phyloP scores from a whole-genome alignment of 2,888 invertebrate species.

The Galeruca laticollis region DNA sequence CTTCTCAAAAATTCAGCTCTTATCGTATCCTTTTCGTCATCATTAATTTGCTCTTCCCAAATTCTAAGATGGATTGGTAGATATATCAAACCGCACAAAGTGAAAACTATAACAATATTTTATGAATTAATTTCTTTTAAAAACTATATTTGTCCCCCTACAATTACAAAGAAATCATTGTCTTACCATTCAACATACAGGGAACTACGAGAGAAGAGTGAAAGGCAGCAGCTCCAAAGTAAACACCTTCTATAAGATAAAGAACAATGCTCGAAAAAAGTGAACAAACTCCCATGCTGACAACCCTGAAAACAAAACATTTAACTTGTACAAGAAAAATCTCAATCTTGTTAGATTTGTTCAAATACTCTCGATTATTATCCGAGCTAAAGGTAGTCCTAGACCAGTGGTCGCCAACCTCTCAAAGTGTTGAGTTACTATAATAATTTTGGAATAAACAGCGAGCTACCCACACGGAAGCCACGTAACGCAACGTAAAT shows the following conservation, averaged over 20 bases:
- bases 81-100: slow-evolving; percentile 76
- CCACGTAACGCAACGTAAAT: too few relatives aligned
- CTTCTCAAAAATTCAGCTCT: slow-evolving; percentile 75
- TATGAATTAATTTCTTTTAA: too few relatives aligned
- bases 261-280: slow-evolving; percentile 77
- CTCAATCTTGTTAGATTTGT: too few relatives aligned
- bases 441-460: too few relatives aligned
- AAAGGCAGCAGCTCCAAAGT: slow-evolving; percentile 79
- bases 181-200: slow-evolving; percentile 69
- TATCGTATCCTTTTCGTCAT: slow-evolving; percentile 79
- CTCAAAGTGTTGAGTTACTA: too few relatives aligned
- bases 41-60: slow-evolving; percentile 73
- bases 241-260: slow-evolving; percentile 81
- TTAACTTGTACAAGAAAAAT: too few relatives aligned
- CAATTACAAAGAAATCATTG: too few relatives aligned
- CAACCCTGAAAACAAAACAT: slow-evolving; percentile 78
- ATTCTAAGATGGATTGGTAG: slow-evolving; percentile 76
- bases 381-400: too few relatives aligned
- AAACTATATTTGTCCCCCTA: neutral
- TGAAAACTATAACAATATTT: slow-evolving; percentile 69
- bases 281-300: slow-evolving; percentile 83
- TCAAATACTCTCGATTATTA: too few relatives aligned
- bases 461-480: too few relatives aligned
- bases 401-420: too few relatives aligned
- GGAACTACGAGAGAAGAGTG: slow-evolving; percentile 74